Evolutionary conservation across 2,888 invertebrate genomes (phyloP).

Genomic region (Drosophila anomalipes): DNA sequence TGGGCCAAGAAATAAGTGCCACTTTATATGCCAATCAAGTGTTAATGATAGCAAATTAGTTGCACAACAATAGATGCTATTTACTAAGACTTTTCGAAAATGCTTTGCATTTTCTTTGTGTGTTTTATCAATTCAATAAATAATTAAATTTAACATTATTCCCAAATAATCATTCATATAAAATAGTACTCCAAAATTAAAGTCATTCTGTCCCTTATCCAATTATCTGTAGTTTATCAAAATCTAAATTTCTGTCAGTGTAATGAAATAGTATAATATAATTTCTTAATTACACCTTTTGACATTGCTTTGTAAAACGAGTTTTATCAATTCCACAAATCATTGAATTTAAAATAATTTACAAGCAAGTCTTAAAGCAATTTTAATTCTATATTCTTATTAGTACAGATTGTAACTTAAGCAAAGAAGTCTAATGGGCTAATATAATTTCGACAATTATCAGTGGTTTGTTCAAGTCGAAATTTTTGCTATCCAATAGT

Average conservation of each 20-base stretch:
- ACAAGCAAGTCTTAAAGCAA: background rate
- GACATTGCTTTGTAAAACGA: background rate
- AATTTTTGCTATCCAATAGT: too few relatives aligned
- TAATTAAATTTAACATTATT: too few relatives aligned
- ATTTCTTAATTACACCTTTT: background rate
- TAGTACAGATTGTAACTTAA: background rate
- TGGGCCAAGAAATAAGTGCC: conserved; percentile 2
- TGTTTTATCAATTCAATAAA: too few relatives aligned
- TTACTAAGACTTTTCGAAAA: background rate
- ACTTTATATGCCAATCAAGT: conserved; percentile 43
- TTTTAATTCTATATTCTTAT: background rate
- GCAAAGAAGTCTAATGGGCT: background rate
- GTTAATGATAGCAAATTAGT: conserved; percentile 26
- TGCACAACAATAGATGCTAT: background rate
- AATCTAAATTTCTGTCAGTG: background rate
- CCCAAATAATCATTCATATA: too few relatives aligned
- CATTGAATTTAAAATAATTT: background rate
- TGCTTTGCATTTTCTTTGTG: background rate
- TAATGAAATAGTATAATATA: too few relatives aligned
- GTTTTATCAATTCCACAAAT: background rate
- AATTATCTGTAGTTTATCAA: background rate
- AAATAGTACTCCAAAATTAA: background rate
- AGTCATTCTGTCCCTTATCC: background rate
- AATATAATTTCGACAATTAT: too few relatives aligned
- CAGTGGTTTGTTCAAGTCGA: too few relatives aligned